Evolutionary conservation across 2,113 vertebrate genomes (phyloP), one percentile per base, ranked within the genome.

Genomic region (Barnardius zonarius): DNA sequence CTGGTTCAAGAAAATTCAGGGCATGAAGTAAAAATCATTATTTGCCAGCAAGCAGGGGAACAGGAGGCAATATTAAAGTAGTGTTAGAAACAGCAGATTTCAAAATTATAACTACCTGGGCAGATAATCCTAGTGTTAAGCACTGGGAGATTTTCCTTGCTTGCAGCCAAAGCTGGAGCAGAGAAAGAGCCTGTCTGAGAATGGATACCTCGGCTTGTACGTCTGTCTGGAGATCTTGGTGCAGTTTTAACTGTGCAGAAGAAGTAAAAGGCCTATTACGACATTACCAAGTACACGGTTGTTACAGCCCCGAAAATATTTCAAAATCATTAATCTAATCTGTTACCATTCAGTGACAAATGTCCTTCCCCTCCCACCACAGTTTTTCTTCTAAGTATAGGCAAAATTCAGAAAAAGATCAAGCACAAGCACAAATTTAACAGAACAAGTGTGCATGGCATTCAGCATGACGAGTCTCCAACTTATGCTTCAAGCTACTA

Each of bases 111-210:
- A 64, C 92, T 98, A 99, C 99, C 99, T 75, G 99, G 99, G 93
- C 99, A 99, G 95, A 99, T 99, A 97, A 99, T 99, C 92, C 99
- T 98, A 2, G 99, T 99, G 97, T 99, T 99, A 95, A 99, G 98
- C 41, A 99, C 99, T 46, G 99, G 99, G 16, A 99, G 99, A 83
- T 99, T 99, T 95, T 99, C 99, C 95, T 99, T 99, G 98, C 98
- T 98, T 88, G 98, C 98, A 92, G 98, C 98, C 96, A 98, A 97
- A 31, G 98, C 95, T 37, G 98, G 98, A 90, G 98, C 98, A 96
- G 98, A 98, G 97, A 99, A 98, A 72, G 98, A 98, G 73, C 98
- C 98, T 44, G 96, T 78, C 43, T 98, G 99, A 57, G 98, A 98
- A 93, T 98, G 98, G n/a, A 98, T 96, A 92, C 98, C 98, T 94